phyloP scores from a whole-genome alignment of 2,113 vertebrate genomes.

The human (Homo sapiens) region GRCh38 chr6:68466001-68466500 shows the following conservation, averaged over 20 bases:
- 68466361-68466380: not conserved
- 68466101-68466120: not conserved
- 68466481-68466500: not conserved
- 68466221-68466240: not conserved
- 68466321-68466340: not conserved
- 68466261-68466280: not conserved
- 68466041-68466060: not conserved
- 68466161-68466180: not conserved
- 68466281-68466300: not conserved
- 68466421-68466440: not conserved
- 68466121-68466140: not conserved
- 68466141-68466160: not conserved
- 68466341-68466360: not conserved
- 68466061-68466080: not conserved
- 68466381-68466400: not conserved
- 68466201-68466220: not conserved
- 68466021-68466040: not conserved
- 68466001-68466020: no score
- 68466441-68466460: not conserved
- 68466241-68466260: not conserved
- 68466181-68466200: not conserved
- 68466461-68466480: not conserved
- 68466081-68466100: not conserved
- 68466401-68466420: not conserved
- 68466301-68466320: not conserved